Base-by-base conservation (phyloP, 2,888 invertebrate species). In the Hydropsyche betteni region DNA sequence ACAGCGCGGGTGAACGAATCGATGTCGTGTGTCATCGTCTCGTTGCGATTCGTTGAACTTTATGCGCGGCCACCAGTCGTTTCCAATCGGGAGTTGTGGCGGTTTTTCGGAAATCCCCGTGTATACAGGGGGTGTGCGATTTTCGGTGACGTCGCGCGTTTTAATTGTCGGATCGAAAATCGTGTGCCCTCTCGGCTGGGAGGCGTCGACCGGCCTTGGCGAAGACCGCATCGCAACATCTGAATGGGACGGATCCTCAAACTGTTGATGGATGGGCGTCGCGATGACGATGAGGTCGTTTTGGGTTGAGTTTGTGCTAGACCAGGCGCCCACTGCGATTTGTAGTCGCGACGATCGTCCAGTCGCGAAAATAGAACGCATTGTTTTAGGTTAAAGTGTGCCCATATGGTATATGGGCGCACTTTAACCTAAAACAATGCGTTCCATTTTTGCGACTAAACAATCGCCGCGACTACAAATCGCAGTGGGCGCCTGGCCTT, bases 181-280 rank as follows among this genome's bases (percentile, higher is more conserved):
- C 14, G 69, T 58, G 8, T 24, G 16, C 5, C 14, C 8, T 24
- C 16, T 64, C 14, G n/a, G 7, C 5, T 4, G 44, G 44, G 24
- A 72, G 72, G 58, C 72, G 61, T 58, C 72, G 72, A 61, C 72
- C 72, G 72, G 72, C 72, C 72, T 72, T 72, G 72, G 58, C 72
- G 72, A 61, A 24, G 55, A 72, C 72, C 72, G 24, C 70, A 53
- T 70, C 70, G 34, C 64, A 36, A 58, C 72, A 38, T 58, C 72
- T 70, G 52, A 33, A 72, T 2, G 55, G n/a, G 7, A 44, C n/a
- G 5, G 72, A 2, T 58, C 58, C 72, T 72, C 72, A 58, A 72
- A 14, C 52, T 7, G 44, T 44, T 6, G 10, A 44, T 10, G 44
- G 10, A 44, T 44, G 44, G 3, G 10, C 3, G 6, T 44, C 4